Percentiles rank a stretch among this genome's conserved stretches.
phyloP scores from a whole-genome alignment of 2,113 vertebrate species.

The Penelope pileata region DNA sequence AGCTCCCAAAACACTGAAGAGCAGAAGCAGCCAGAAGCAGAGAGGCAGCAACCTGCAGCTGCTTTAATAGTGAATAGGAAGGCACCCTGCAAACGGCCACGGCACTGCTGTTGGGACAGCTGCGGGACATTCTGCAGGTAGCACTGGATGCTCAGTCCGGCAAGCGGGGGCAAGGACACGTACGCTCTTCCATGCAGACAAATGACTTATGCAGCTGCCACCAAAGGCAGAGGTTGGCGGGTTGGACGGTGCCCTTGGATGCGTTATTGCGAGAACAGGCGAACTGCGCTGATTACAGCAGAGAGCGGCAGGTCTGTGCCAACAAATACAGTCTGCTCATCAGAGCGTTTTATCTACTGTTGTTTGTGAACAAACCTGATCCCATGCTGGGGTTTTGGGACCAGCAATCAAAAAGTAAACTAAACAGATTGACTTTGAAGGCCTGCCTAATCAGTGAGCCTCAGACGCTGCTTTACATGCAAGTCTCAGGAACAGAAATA shows the following conservation, averaged over 20 bases:
- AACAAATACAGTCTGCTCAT: conserved; percentile 1
- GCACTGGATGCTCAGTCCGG: background rate
- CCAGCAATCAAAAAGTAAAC: background rate
- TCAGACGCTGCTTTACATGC: background rate
- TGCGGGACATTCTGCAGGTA: background rate
- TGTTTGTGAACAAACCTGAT: background rate
- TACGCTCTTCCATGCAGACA: background rate
- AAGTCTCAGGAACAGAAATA: background rate
- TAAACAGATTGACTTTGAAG: background rate
- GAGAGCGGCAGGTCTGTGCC: background rate
- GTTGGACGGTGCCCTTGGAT: background rate
- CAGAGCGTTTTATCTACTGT: background rate
- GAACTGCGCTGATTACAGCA: background rate
- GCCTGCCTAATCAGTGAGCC: background rate
- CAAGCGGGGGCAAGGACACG: background rate
- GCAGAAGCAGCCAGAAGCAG: background rate
- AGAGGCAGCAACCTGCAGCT: background rate
- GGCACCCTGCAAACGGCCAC: background rate
- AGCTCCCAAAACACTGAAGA: background rate
- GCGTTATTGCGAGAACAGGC: background rate
- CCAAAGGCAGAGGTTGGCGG: background rate
- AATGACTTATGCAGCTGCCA: background rate
- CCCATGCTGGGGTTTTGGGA: background rate
- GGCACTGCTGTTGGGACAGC: background rate
- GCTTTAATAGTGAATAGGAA: background rate